Conservation (phyloP, 2,888 invertebrate genomes). For the Catocala sponsa region DNA sequence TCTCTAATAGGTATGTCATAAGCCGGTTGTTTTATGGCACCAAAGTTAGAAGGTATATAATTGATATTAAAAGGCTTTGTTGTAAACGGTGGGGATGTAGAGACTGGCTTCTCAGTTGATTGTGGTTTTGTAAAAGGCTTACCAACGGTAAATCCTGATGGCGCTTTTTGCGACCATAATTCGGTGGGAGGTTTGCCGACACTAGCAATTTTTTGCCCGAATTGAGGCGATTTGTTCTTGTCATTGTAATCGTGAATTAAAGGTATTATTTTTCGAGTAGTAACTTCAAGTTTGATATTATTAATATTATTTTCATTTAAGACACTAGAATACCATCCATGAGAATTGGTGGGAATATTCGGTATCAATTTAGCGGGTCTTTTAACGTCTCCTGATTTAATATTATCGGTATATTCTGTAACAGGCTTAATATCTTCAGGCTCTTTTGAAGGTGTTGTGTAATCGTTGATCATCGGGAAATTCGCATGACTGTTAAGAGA, state of each 20-base stretch:
- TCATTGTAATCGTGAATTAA: conserved; percentile 68
- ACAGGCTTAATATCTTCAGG: conserved; percentile 59
- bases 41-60: conserved; percentile 75
- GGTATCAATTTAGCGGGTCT: conserved; percentile 76
- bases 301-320: conserved; percentile 72
- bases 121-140: conserved; percentile 75
- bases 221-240: conserved; percentile 66
- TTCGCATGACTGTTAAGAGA: conserved; percentile 83
- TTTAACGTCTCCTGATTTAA: conserved; percentile 60
- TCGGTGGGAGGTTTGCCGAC: conserved; percentile 79
- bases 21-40: conserved; percentile 71
- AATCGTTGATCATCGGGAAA: conserved; percentile 81
- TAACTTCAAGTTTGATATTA: conserved; percentile 74
- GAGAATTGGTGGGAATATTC: conserved; percentile 79
- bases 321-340: conserved; percentile 82
- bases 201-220: conserved; percentile 78
- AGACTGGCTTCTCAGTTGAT: conserved; percentile 54
- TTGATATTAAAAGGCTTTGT: conserved; percentile 66
- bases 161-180: conserved; percentile 67
- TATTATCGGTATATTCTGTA: conserved; percentile 61
- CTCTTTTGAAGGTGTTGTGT: conserved; percentile 44
- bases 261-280: conserved; percentile 80
- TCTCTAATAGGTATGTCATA: conserved; percentile 84
- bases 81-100: conserved; percentile 57
- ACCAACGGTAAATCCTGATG: conserved; percentile 69